A percentile compares a stretch with the other conserved stretches of the same genome.
These are phyloP conservation scores for Siniperca undulata DNA, from an alignment of 2,797 vertebrate genomes.

Conservation along the genomic window DNA sequence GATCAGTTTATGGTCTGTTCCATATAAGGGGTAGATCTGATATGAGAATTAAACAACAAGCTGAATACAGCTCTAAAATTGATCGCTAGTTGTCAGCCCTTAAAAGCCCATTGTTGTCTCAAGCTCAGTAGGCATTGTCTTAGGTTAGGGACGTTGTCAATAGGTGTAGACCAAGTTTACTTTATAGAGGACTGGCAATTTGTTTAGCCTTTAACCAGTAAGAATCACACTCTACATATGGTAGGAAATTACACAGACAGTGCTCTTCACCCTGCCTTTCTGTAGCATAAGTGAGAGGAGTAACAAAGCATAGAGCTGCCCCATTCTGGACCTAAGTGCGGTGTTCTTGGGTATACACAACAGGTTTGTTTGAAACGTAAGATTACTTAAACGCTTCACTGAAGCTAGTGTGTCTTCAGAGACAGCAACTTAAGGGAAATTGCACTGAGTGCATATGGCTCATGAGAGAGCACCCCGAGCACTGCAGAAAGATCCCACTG, in stretches of 20 bases:
- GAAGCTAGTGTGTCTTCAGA: constrained; percentile 24
- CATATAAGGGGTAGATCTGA: background rate
- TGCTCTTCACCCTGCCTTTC: background rate
- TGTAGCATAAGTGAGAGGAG: background rate
- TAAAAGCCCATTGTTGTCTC: constrained; percentile 4
- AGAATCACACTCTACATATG: background rate
- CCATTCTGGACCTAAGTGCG: background rate
- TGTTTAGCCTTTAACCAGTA: background rate
- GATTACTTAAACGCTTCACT: constrained; percentile 34
- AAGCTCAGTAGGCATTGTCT: constrained; percentile 1
- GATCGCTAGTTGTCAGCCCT: background rate
- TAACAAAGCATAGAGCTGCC: background rate
- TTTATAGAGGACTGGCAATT: background rate
- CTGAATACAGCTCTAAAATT: constrained; percentile 4
- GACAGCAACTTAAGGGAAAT: constrained; percentile 28
- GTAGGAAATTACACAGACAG: background rate
- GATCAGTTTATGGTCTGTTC: background rate
- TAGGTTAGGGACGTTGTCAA: background rate
- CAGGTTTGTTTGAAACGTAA: background rate
- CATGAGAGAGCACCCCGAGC: background rate
- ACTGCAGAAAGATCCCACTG: constrained; percentile 31
- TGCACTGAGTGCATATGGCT: constrained; percentile 37
- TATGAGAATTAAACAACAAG: constrained; percentile 9
- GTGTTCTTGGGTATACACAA: background rate
- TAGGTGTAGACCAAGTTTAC: background rate